Base-by-base conservation (phyloP, 2,113 vertebrate species). In the Carassius carassius region DNA sequence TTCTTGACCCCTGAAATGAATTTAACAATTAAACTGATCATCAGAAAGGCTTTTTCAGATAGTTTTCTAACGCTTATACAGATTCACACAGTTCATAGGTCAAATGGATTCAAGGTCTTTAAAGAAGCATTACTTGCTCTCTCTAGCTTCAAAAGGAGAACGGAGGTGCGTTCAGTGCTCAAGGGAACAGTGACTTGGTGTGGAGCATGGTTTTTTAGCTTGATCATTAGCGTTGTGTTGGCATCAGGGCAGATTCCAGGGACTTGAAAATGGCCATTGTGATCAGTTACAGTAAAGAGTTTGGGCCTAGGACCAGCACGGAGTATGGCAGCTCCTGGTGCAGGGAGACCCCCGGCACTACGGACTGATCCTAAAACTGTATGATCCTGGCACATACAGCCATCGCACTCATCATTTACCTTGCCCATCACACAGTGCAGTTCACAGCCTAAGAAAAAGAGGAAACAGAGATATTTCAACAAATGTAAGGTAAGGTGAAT, bases 241-340 rank as follows among this genome's bases (percentile, higher is more conserved):
- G 96, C 96, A 51, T 99, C 96, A 0, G 97, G 96, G 65, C 98
- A 99, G 86, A 99, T 49, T 25, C 97, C 97, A 0, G 96, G 95
- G 78, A 98, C 90, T 47, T 92, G 94, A 86, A 99, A 99, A 85
- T 92, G 95, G 37, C 98, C 98, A 0, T 92, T 94, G 81, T 94
- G 92, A 89, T 99, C 95, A 0, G 95, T 95, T 3, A 82, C 86
- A 0, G 97, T 97, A 41, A 99, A 91, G 62, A 96, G 90, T 91
- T 95, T 97, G 21, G 94, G 91, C 1, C 80, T 89, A 72, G 90
- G 86, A 14, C 91, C 92, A 62, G 94, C 90, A 81, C 93, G 90
- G 77, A 97, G 93, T 87, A 99, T 91, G 0, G 95, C 86, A 21
- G 96, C 96, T 9, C 95, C 94, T 0, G 92, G 88, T 62, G 96